Evolutionary conservation across 2,113 vertebrate genomes (phyloP).

Genomic region (Corvus hawaiiensis): DNA sequence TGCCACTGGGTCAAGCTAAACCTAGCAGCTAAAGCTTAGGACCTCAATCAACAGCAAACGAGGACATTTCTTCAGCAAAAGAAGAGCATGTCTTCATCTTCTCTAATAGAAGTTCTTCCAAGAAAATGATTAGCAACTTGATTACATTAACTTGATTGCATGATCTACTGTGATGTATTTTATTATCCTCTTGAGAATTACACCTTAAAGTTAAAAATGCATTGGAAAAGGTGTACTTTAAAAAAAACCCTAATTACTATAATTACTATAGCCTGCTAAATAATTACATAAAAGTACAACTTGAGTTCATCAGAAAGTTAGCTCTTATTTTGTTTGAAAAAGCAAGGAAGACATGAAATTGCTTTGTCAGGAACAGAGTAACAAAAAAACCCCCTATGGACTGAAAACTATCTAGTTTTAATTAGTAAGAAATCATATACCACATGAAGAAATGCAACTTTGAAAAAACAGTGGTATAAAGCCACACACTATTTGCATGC

Average conservation of each 20-base stretch:
- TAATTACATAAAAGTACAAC: not conserved
- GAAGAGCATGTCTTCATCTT: not conserved
- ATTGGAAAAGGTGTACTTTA: not conserved
- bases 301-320: not conserved
- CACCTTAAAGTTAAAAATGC: not conserved
- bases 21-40: not conserved
- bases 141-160: not conserved
- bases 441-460: not conserved
- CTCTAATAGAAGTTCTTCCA: not conserved
- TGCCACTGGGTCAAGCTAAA: not conserved
- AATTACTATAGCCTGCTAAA: not conserved
- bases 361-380: not conserved
- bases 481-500: not conserved
- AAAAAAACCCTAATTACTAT: not conserved
- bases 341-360: not conserved
- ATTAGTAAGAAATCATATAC: not conserved
- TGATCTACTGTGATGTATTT: not conserved
- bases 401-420: not conserved
- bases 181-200: constrained; percentile 9
- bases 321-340: not conserved
- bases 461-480: not conserved
- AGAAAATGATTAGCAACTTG: not conserved
- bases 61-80: not conserved
- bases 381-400: fast-evolving
- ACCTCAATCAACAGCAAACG: not conserved